Evolutionary conservation across 2,113 vertebrate genomes (phyloP), one percentile per base, ranked within the genome.

Genomic region (Indicator maculatus): DNA sequence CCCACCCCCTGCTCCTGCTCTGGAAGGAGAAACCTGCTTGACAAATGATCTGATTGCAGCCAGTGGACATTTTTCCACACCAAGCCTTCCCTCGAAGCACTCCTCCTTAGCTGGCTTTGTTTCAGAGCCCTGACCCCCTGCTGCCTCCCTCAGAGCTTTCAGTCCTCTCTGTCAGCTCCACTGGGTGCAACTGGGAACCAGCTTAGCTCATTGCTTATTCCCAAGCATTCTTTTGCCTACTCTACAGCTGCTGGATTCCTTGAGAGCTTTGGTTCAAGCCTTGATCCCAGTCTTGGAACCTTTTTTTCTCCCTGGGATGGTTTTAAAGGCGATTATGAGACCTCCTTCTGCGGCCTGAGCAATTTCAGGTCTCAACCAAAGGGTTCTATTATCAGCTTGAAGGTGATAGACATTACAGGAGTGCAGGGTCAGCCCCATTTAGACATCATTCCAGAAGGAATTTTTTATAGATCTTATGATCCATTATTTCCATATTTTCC

Each of bases 201-300:
- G 76, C 93, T 96, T 88, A 94, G 86, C 92, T 96, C 92, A 91
- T 96, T 95, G 95, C 90, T 95, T 86, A 20, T 20, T 47, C 80
- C 93, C 92, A 85, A 89, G 90, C 90, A 26, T 95, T 91, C 71
- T 90, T 96, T 88, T 71, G 47, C 79, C 83, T 77, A 61, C 80
- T 93, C 69, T 15, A 31, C 93, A 96, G 92, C 95, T 96, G 96
- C 88, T 91, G 83, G 86, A 30, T 92, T 96, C 90, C 93, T 93
- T 1, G 6, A 94, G 90, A 92, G 90, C 87, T 93, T 95, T 56
- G 9, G 44, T 94, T 93, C 69, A 69, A 96, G 80, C 53, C 80
- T 69, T 67, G 69, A 38, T 90, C 86, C 86, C 76, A 44, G 73
- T 64, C 83, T 88, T 31, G 63, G 83, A 96, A 94, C 72, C 90